Percentiles rank a stretch among this genome's conserved stretches.
phyloP scores from a whole-genome alignment of 2,113 vertebrate genomes.

The Crotalus viridis region DNA sequence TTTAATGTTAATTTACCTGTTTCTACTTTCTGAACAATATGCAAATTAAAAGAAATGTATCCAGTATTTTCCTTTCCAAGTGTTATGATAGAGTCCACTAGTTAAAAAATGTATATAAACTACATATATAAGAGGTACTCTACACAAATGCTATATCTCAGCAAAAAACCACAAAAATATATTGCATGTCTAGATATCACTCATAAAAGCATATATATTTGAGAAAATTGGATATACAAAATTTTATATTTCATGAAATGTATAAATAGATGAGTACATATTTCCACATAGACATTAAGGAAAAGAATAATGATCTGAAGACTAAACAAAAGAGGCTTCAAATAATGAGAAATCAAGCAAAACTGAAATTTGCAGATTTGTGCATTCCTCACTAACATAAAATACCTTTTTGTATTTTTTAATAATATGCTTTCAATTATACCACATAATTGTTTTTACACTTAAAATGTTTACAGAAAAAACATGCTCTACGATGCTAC shows the following conservation, averaged over 20 bases:
- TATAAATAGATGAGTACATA: background rate
- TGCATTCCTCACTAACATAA: background rate
- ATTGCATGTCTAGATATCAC: background rate
- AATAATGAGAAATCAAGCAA: background rate
- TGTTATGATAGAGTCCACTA: background rate
- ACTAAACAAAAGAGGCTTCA: background rate
- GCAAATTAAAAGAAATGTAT: background rate
- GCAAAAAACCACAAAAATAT: background rate
- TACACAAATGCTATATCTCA: background rate
- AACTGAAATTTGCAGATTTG: background rate
- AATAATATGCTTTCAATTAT: background rate
- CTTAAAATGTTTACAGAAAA: constrained; percentile 73
- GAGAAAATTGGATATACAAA: background rate
- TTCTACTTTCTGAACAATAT: background rate
- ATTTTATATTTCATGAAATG: background rate
- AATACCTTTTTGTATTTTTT: background rate
- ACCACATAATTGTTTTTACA: background rate
- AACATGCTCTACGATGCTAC: constrained; percentile 94
- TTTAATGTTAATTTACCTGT: background rate
- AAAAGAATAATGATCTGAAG: background rate
- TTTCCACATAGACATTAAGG: background rate
- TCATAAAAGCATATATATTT: background rate
- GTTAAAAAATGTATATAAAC: background rate
- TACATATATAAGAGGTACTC: background rate
- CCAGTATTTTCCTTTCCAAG: background rate